These are phyloP conservation scores for Melolontha melolontha DNA, from an alignment of 2,888 invertebrate genomes.

Conservation along the genomic window DNA sequence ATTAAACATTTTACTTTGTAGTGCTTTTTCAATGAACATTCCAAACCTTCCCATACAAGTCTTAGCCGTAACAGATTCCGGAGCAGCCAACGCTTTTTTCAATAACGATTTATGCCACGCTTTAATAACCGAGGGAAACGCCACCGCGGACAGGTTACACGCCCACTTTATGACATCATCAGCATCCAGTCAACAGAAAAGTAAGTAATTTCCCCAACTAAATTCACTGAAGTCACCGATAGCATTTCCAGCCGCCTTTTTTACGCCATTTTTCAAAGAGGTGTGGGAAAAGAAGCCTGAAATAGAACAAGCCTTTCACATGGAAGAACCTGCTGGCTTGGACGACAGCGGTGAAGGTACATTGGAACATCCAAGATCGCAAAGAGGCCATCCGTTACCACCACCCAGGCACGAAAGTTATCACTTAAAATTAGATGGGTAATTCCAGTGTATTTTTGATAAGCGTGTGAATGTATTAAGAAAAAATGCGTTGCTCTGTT, in stretches of 20 bases:
- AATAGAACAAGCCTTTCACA: conserved; percentile 91
- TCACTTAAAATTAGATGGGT: conserved; percentile 75
- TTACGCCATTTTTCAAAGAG: conserved; percentile 95
- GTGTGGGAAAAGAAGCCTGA: conserved; percentile 97
- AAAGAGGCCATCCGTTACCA: conserved; percentile 68
- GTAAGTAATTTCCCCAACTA: conserved; percentile 66
- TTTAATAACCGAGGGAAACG: conserved; percentile 93
- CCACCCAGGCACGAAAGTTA: conserved; percentile 85
- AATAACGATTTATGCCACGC: conserved; percentile 90
- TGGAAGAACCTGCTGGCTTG: conserved; percentile 76
- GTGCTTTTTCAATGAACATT: conserved; percentile 93
- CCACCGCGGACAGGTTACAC: conserved; percentile 87
- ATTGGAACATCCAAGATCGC: conserved; percentile 77
- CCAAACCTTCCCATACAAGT: conserved; percentile 94
- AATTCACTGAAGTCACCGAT: neutral
- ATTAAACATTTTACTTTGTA: conserved; percentile 61
- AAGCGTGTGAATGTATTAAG: neutral
- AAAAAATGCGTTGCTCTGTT: neutral
- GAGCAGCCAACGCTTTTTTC: conserved; percentile 90
- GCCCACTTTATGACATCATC: conserved; percentile 95
- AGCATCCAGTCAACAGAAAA: conserved; percentile 86
- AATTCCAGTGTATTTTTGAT: conserved; percentile 50
- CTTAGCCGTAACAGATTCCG: conserved; percentile 91
- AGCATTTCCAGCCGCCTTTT: conserved; percentile 82
- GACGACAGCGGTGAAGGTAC: conserved; percentile 79